A percentile compares a stretch with the other conserved stretches of the same genome.
phyloP scores from a whole-genome alignment of 2,888 invertebrate genomes.

The Acanthoscelides obtectus region DNA sequence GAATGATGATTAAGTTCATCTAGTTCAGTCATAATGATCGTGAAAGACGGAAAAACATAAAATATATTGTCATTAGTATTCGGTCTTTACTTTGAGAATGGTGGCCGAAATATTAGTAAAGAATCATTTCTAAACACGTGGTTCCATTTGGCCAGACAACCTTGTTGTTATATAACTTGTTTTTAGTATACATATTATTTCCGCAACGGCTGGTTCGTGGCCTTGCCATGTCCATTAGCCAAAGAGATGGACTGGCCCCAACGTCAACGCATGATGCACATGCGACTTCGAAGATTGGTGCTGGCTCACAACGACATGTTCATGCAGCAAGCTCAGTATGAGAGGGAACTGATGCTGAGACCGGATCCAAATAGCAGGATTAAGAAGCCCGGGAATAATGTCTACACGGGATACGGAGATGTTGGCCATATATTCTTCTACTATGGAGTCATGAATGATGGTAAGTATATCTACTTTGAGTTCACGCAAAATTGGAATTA shows the following conservation, averaged over 20 bases:
- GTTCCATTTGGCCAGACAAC: too few species aligned
- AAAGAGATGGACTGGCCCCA: constrained; percentile 35
- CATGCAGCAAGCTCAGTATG: constrained; percentile 37
- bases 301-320: constrained; percentile 41
- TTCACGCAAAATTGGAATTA: not conserved
- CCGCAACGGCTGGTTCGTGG: constrained; percentile 39
- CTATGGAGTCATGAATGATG: constrained; percentile 42
- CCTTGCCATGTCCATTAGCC: constrained; percentile 30
- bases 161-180: constrained; percentile 1
- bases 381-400: constrained; percentile 35
- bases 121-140: too few species aligned
- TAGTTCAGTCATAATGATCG: too few species aligned
- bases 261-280: constrained; percentile 39
- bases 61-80: too few species aligned
- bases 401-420: constrained; percentile 42
- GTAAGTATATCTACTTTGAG: constrained; percentile 23
- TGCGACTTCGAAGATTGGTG: constrained; percentile 39
- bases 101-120: too few species aligned
- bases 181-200: constrained; percentile 36
- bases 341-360: constrained; percentile 32
- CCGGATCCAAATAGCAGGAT: constrained; percentile 20
- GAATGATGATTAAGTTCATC: too few species aligned
- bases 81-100: too few species aligned
- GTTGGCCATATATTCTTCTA: constrained; percentile 38
- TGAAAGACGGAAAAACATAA: too few species aligned